phyloP scores from a whole-genome alignment of 92 coral and sea anemone genomes.

The Phymanthus crucifer region DNA sequence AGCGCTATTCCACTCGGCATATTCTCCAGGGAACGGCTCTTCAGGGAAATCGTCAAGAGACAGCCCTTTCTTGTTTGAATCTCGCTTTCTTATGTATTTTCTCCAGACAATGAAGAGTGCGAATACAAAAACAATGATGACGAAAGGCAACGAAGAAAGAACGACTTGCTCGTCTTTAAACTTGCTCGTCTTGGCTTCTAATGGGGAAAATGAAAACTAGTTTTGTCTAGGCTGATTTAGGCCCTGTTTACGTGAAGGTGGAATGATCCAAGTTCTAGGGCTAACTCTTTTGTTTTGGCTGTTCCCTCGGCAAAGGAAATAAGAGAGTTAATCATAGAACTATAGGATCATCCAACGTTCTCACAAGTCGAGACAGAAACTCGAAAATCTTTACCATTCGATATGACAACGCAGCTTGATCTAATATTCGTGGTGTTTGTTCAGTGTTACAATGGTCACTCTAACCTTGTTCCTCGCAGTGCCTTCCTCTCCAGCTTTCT shows the following conservation, averaged over 20 bases:
- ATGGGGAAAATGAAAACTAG: background rate
- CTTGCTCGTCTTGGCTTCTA: background rate
- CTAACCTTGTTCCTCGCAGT: background rate
- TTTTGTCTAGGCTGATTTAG: background rate
- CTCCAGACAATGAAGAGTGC: background rate
- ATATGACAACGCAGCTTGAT: too few species aligned
- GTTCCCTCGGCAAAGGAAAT: too few species aligned
- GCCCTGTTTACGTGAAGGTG: too few species aligned
- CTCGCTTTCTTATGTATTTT: background rate
- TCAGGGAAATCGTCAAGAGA: background rate
- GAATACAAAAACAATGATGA: background rate
- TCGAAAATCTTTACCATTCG: too few species aligned
- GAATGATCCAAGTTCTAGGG: too few species aligned
- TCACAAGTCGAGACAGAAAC: too few species aligned
- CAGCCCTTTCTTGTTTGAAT: background rate
- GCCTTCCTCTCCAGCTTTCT: conserved; percentile 29
- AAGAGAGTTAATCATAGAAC: too few species aligned
- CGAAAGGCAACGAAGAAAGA: background rate
- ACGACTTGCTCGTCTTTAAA: background rate
- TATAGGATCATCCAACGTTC: too few species aligned
- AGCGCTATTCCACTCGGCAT: background rate
- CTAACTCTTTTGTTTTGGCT: too few species aligned
- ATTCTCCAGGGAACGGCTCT: background rate
- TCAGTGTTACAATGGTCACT: too few species aligned
- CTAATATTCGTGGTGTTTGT: too few species aligned